phyloP scores from a whole-genome alignment of 2,797 vertebrate genomes.

The Cynopterus sphinx region DNA sequence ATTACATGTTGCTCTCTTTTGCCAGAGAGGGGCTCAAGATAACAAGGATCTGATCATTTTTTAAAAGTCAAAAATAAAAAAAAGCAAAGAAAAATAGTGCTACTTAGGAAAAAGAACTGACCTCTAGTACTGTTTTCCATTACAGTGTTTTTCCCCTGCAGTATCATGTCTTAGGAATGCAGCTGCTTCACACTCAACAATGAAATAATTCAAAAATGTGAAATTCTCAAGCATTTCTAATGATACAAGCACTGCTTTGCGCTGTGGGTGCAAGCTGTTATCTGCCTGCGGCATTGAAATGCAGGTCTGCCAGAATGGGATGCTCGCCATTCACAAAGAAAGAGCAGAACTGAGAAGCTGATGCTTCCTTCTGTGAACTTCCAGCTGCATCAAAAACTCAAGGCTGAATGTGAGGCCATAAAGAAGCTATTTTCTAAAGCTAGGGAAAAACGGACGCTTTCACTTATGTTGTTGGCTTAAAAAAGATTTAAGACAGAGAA shows the following conservation, averaged over 20 bases:
- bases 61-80: constrained; percentile 52
- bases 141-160: neutral
- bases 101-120: neutral
- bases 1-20: neutral
- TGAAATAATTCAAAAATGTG: neutral
- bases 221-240: neutral
- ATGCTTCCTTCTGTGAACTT: constrained; percentile 58
- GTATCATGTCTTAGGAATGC: constrained; percentile 20
- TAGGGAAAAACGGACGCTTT: neutral
- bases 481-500: constrained; percentile 4
- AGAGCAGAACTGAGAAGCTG: neutral
- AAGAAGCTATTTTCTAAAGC: neutral
- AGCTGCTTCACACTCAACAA: constrained; percentile 8
- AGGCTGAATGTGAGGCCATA: neutral
- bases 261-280: neutral
- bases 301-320: neutral
- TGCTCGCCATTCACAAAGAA: constrained; percentile 35
- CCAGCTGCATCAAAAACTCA: neutral
- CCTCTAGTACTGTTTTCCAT: neutral
- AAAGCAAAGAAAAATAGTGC: constrained; percentile 54
- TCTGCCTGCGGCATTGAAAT: constrained; percentile 32
- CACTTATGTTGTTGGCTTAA: neutral
- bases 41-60: neutral
- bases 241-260: neutral
- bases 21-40: neutral